Conservation (phyloP, 2,797 vertebrate species). For the Erpetoichthys calabaricus region DNA sequence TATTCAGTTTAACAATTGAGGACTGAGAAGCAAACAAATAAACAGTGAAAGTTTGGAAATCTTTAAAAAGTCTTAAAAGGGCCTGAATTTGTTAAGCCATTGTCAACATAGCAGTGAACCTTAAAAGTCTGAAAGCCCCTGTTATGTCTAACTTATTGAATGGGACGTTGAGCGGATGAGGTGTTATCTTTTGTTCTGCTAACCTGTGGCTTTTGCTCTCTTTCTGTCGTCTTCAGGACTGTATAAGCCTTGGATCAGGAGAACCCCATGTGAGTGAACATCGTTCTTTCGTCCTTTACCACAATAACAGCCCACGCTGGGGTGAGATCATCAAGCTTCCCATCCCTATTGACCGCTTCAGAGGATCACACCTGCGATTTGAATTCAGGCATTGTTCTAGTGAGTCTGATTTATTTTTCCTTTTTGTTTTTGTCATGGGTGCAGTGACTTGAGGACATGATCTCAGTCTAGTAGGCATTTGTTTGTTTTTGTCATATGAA, state of each 20-base stretch:
- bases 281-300: constrained; percentile 94
- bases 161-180: background rate
- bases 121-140: too few species aligned
- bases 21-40: too few species aligned
- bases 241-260: constrained; percentile 88
- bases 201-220: background rate
- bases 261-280: constrained; percentile 79
- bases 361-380: constrained; percentile 93
- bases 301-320: constrained; percentile 96
- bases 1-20: too few species aligned
- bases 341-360: constrained; percentile 92
- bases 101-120: too few species aligned
- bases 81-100: too few species aligned
- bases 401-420: constrained; percentile 43
- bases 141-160: too few species aligned
- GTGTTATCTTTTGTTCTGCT: background rate
- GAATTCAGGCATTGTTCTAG: constrained; percentile 98
- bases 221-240: constrained; percentile 55
- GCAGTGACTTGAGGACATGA: too few species aligned
- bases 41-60: too few species aligned
- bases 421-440: too few species aligned
- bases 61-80: too few species aligned
- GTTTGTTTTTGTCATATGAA: too few species aligned
- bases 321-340: constrained; percentile 93
- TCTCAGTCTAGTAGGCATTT: too few species aligned